Conservation (phyloP, 2,113 vertebrate species). For the Bettongia penicillata region DNA sequence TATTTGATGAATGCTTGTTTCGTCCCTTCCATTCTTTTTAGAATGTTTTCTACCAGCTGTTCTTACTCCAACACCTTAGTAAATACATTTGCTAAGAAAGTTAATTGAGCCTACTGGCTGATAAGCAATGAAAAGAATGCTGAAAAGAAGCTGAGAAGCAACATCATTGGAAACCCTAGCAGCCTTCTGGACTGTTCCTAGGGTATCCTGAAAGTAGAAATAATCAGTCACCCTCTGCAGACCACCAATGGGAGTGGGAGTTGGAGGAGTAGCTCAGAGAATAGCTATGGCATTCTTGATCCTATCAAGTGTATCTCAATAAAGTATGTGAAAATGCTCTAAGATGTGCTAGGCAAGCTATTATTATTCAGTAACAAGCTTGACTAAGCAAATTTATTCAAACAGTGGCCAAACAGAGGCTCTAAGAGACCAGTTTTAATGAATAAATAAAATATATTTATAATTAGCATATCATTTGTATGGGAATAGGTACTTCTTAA, state of each 20-base stretch:
- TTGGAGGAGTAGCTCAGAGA: background rate
- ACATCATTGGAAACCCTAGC: background rate
- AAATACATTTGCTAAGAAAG: background rate
- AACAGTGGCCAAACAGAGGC: background rate
- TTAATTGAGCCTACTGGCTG: background rate
- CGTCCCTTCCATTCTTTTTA: background rate
- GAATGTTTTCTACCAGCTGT: background rate
- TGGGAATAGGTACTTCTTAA: background rate
- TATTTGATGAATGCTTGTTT: background rate
- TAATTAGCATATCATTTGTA: slow-evolving; percentile 32
- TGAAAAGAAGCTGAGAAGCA: background rate
- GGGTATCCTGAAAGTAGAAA: background rate
- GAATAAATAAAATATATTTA: slow-evolving; percentile 43
- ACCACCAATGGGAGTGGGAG: background rate
- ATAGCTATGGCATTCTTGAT: background rate
- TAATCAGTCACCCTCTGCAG: background rate
- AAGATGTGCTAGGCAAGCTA: background rate
- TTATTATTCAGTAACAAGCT: background rate
- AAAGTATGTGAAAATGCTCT: background rate
- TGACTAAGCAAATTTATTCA: background rate
- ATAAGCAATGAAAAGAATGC: background rate
- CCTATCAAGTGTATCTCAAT: background rate
- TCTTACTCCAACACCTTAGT: background rate
- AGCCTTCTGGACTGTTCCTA: background rate
- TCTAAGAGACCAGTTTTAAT: background rate